Percentiles rank a stretch among this genome's conserved stretches.
These are phyloP conservation scores for Eclectus roratus DNA, from an alignment of 2,113 vertebrate genomes.

Conservation along the genomic window DNA sequence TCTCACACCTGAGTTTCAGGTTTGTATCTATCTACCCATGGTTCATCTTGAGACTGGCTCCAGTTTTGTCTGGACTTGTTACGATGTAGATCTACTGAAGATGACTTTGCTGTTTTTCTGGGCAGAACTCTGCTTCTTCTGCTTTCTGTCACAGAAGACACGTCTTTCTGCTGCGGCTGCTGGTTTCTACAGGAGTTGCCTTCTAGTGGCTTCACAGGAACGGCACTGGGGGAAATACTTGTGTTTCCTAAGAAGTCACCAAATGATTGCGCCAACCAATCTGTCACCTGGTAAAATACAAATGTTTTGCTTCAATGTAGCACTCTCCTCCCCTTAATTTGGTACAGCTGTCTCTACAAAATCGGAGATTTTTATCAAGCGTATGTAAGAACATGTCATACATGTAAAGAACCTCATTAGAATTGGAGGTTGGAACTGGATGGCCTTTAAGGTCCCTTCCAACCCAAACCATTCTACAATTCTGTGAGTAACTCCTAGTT, in stretches of 20 bases:
- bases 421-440: background rate
- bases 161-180: slow-evolving; percentile 34
- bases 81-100: background rate
- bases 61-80: background rate
- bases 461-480: background rate
- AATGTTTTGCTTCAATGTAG: background rate
- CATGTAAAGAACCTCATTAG: background rate
- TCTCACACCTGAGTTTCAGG: slow-evolving; percentile 82
- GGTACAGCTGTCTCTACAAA: background rate
- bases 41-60: slow-evolving; percentile 67
- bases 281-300: slow-evolving; percentile 61
- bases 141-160: slow-evolving; percentile 26
- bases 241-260: slow-evolving; percentile 70
- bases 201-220: background rate
- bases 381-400: background rate
- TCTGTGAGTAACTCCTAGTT: background rate
- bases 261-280: slow-evolving; percentile 85
- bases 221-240: background rate
- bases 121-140: slow-evolving; percentile 20
- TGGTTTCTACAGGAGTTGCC: background rate
- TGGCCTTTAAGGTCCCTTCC: background rate
- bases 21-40: slow-evolving; percentile 89
- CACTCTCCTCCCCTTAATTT: too few species aligned
- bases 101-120: slow-evolving; percentile 70
- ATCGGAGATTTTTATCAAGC: fast-evolving